A percentile compares a stretch with the other conserved stretches of the same genome.
phyloP scores from a whole-genome alignment of 2,113 vertebrate genomes.

The Marmota flaviventris region DNA sequence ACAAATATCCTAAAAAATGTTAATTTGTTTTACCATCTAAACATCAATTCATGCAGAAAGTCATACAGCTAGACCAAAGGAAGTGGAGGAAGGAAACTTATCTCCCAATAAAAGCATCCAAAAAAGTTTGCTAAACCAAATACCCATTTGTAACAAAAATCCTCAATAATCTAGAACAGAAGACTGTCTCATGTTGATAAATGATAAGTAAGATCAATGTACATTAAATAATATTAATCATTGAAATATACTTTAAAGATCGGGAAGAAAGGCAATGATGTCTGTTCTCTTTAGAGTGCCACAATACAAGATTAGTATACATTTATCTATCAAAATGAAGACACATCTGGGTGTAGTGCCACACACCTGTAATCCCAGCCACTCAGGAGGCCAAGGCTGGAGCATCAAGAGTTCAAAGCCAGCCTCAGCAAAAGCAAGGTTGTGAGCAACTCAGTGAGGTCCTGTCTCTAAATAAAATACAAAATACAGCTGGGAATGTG shows the following conservation, averaged over 20 bases:
- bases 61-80: background rate
- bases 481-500: no score
- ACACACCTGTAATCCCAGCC: no score
- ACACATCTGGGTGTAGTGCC: background rate
- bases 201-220: background rate
- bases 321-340: background rate
- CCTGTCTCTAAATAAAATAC: no score
- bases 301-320: background rate
- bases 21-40: background rate
- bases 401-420: no score
- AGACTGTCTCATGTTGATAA: background rate
- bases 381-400: no score
- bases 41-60: background rate
- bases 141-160: background rate
- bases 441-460: no score
- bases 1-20: background rate
- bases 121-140: background rate
- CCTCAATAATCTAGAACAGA: background rate
- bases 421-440: no score
- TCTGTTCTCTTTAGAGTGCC: background rate
- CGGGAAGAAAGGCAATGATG: background rate
- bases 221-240: background rate
- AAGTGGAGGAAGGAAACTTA: no score
- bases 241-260: background rate
- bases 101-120: background rate